Percentiles rank a stretch among this genome's conserved stretches.
Evolutionary conservation across 2,113 vertebrate species (phyloP).

Genomic region (Thymallus thymallus): DNA sequence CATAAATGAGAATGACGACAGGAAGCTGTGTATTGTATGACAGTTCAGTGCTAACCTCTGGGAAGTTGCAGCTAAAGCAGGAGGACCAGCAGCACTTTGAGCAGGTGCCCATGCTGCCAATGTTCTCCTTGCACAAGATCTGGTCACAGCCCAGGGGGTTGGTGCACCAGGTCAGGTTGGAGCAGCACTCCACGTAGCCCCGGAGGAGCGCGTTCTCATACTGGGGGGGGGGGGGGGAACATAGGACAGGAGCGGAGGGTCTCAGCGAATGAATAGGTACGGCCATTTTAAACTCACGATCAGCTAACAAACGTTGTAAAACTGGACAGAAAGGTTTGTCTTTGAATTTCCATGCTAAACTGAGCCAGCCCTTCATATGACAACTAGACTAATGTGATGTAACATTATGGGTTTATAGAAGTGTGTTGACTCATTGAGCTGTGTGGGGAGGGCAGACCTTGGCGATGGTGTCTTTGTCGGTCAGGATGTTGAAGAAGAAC

Average conservation of each 20-base stretch:
- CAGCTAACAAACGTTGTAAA: too few relatives aligned
- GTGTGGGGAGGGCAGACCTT: slow-evolving; percentile 75
- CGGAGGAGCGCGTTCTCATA: slow-evolving; percentile 89
- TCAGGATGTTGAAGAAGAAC: slow-evolving; percentile 86
- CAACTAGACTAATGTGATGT: too few relatives aligned
- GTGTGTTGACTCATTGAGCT: too few relatives aligned
- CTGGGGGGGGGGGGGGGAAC: slow-evolving; percentile 64
- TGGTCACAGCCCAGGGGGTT: slow-evolving; percentile 96
- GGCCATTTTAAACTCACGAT: too few relatives aligned
- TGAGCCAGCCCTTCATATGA: too few relatives aligned
- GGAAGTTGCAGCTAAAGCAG: slow-evolving; percentile 95
- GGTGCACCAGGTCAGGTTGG: slow-evolving; percentile 98
- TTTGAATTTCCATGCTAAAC: too few relatives aligned
- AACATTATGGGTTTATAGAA: too few relatives aligned
- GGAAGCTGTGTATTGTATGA: neutral
- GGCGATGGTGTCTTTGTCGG: slow-evolving; percentile 82
- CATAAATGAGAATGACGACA: too few relatives aligned
- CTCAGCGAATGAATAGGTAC: too few relatives aligned
- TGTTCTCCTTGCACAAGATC: slow-evolving; percentile 90
- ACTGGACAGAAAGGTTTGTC: too few relatives aligned
- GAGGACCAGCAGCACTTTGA: slow-evolving; percentile 94
- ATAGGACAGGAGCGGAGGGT: too few relatives aligned
- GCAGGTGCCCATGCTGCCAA: slow-evolving; percentile 89
- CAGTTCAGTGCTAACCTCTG: slow-evolving; percentile 78
- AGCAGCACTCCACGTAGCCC: slow-evolving; percentile 91